Base-by-base conservation (phyloP, 2,888 invertebrate species). In the Smittia aterrima region DNA sequence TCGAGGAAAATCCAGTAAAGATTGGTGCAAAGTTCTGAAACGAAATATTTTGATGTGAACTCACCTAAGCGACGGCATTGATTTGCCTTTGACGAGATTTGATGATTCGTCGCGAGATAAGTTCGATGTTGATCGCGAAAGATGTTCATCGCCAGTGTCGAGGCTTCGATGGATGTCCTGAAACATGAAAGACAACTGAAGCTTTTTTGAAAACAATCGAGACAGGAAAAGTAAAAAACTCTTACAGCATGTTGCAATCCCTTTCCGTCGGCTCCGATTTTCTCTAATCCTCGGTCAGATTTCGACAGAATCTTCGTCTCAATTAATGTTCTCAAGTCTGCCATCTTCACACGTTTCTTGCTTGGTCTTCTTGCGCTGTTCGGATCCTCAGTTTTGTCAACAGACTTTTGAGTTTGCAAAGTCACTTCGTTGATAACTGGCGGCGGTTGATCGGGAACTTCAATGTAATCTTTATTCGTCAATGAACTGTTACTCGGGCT, bases 1-100 rank as follows among this genome's bases (percentile, higher is more conserved):
- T 64, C 66, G 75, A 62, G 64, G 74, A 75, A 67, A 13, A 41
- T 54, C 3, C 2, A 18, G 58, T 58, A 22, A 47, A 58, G 6
- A 7, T 22, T 18, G 58, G 3, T 27, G 47, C 38, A 54, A 54
- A 16, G 9, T 66, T 66, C 18, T 16, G 38, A 11, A 66, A 20
- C n/a, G 38, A n/a, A n/a, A n/a, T n/a, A 32, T 32, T 32, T 32
- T 47, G 47, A n/a, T n/a, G 2, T 22, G 3, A 58, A 78, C 85
- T 84, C 85, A 95, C 95, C 95, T 95, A 76, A 96, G 85, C 80
- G 95, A 95, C 1, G 96, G 96, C 95, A 97, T 95, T 85, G 96
- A 96, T 84, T 96, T 96, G 76, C 96, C 96, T 85, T 96, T 94
- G 76, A 93, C 91, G 70, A 96, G 85, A 82, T 92, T 93, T 72